Evolutionary conservation across 2,888 invertebrate genomes (phyloP).

Genomic region (Troglohyphantes excavatus): DNA sequence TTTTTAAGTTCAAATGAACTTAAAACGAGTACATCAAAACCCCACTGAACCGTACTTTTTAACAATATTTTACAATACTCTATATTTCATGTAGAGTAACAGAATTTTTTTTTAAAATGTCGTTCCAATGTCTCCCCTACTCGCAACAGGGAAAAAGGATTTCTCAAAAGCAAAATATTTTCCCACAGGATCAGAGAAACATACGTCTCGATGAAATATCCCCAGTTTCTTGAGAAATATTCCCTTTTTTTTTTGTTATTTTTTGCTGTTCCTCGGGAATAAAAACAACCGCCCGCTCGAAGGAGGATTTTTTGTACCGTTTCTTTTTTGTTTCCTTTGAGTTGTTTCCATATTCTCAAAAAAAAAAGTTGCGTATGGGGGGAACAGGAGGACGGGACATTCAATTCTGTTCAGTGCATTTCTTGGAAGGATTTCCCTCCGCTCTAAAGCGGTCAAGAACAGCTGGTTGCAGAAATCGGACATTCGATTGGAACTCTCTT

Average conservation of each 20-base stretch:
- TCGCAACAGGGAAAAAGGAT: too few relatives aligned
- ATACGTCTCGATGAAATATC: constrained; percentile 9
- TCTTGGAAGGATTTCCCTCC: constrained; percentile 6
- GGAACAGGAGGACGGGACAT: constrained; percentile 21
- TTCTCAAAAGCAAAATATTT: not conserved
- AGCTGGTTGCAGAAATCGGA: not conserved
- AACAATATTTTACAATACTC: too few relatives aligned
- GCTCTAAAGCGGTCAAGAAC: not conserved
- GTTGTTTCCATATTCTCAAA: not conserved
- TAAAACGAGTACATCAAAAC: too few relatives aligned
- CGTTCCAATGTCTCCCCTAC: too few relatives aligned
- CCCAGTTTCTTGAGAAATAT: not conserved
- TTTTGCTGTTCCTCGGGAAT: constrained; percentile 22
- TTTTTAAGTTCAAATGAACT: too few relatives aligned
- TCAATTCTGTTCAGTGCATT: constrained; percentile 2
- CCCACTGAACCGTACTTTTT: too few relatives aligned
- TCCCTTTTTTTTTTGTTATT: constrained; percentile 15
- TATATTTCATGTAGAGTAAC: too few relatives aligned
- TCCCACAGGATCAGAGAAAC: constrained; percentile 7
- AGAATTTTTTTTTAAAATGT: too few relatives aligned
- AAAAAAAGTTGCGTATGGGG: not conserved
- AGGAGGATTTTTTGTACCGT: not conserved
- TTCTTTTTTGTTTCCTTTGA: not conserved
- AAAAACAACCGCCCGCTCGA: constrained; percentile 27
- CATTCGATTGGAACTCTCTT: not conserved